Evolutionary conservation across 2,797 vertebrate species (phyloP).

Genomic region (Anabas testudineus): DNA sequence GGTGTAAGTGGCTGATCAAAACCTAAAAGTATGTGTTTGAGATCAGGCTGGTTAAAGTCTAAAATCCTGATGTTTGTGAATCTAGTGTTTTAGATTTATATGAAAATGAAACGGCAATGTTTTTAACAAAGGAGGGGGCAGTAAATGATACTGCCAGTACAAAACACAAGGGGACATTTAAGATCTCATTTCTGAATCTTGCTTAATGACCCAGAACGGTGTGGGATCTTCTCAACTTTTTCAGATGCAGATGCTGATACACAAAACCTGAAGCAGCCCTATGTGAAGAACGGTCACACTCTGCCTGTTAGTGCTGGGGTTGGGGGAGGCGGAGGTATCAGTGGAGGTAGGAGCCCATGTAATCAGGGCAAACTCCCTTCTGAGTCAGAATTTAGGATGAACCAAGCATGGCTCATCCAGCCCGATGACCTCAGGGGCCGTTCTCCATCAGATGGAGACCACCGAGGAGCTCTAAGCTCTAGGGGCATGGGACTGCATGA

Average conservation of each 20-base stretch:
- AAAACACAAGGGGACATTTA: slow-evolving; percentile 37
- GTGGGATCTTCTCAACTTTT: slow-evolving; percentile 13
- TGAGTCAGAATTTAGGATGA: slow-evolving; percentile 81
- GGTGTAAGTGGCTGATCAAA: not conserved
- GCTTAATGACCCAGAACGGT: slow-evolving; percentile 1
- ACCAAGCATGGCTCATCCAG: slow-evolving; percentile 79
- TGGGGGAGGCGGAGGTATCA: slow-evolving; percentile 46
- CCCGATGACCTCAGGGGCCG: slow-evolving; percentile 74
- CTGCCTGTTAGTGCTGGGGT: slow-evolving; percentile 81
- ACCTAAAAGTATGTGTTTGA: not conserved
- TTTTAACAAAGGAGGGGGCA: not conserved
- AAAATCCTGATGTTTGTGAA: not conserved
- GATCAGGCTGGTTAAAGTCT: not conserved
- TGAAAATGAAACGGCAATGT: no score
- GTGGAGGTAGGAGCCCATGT: slow-evolving; percentile 68
- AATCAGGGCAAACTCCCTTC: slow-evolving; percentile 70
- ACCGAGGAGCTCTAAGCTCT: slow-evolving; percentile 66
- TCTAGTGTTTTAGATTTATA: not conserved
- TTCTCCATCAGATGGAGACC: slow-evolving; percentile 83
- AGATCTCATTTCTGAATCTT: slow-evolving; percentile 2
- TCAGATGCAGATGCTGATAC: slow-evolving; percentile 84
- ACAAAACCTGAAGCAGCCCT: slow-evolving; percentile 82
- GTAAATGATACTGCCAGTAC: not conserved
- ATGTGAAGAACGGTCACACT: slow-evolving; percentile 94
- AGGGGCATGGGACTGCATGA: slow-evolving; percentile 81